Evolutionary conservation across 2,113 vertebrate species (phyloP).

Genomic region (Protobothrops flavoviridis): DNA sequence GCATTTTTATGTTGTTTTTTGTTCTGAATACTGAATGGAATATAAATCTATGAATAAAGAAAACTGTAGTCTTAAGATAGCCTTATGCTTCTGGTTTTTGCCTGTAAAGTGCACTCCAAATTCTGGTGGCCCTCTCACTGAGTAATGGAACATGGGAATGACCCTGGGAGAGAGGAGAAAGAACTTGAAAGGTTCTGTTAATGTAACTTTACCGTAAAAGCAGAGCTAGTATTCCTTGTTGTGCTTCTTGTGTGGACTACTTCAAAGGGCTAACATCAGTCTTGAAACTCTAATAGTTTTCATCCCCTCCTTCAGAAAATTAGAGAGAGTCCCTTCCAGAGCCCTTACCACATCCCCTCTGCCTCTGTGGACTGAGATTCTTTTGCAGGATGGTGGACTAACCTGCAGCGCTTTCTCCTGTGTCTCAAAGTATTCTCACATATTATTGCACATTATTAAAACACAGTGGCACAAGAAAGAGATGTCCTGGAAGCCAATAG

Average conservation of each 20-base stretch:
- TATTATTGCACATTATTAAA: not conserved
- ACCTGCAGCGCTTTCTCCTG: not conserved
- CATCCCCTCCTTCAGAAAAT: not conserved
- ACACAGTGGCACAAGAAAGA: not conserved
- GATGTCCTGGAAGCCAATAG: not conserved
- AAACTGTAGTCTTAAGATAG: not conserved
- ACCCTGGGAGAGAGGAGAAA: not conserved
- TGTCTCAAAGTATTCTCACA: not conserved
- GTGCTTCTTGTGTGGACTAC: not conserved
- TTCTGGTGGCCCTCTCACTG: not conserved
- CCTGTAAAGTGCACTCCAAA: not conserved
- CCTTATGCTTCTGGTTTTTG: not conserved
- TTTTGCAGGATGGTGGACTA: not conserved
- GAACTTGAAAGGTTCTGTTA: not conserved
- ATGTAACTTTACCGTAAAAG: not conserved
- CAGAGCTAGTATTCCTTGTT: not conserved
- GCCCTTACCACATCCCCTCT: not conserved
- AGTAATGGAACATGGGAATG: not conserved
- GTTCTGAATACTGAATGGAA: not conserved
- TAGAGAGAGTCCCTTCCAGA: not conserved
- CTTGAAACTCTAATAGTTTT: not conserved
- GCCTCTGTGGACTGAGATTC: not conserved
- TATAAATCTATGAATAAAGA: not conserved
- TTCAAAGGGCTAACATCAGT: not conserved
- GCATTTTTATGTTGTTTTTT: not conserved